Percentiles rank a stretch among this genome's conserved stretches.
phyloP scores from a whole-genome alignment of 1,140 invertebrate genomes.

The Macrobrachium nipponense region DNA sequence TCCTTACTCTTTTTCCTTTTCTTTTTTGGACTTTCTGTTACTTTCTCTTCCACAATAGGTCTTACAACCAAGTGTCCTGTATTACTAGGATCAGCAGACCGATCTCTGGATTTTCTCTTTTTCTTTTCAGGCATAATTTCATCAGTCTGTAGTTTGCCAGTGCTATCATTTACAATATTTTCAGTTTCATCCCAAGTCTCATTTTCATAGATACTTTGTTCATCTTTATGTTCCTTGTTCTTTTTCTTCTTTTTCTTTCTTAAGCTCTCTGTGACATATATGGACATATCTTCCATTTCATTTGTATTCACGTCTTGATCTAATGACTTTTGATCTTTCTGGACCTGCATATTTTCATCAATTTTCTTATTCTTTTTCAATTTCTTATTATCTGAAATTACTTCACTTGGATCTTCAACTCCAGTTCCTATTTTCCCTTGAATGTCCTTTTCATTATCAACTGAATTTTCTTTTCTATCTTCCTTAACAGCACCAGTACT shows the following conservation, averaged over 20 bases:
- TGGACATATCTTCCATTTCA: neutral
- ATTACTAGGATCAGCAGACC: neutral
- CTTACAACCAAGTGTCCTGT: no score
- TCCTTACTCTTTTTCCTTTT: conserved; percentile 65
- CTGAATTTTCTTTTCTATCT: no score
- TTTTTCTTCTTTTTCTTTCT: conserved; percentile 66
- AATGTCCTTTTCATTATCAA: no score
- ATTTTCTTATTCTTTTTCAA: neutral
- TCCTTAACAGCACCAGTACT: neutral
- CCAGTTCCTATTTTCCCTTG: no score
- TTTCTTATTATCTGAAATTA: neutral
- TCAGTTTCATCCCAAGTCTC: neutral
- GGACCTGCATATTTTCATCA: neutral
- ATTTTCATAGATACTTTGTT: conserved; percentile 43
- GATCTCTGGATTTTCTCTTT: neutral
- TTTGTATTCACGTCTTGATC: neutral
- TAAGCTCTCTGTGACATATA: neutral
- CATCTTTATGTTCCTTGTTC: conserved; percentile 51
- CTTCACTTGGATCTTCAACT: no score
- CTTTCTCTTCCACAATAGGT: no score
- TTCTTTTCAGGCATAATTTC: neutral
- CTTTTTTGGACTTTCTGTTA: conserved; percentile 10
- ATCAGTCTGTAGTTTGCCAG: neutral
- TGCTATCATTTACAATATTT: no score
- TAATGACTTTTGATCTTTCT: no score